Evolutionary conservation across 35 echinoderm and acorn worm genomes (phyloP), one percentile per base, ranked within the genome.

Genomic region (Eucidaris tribuloides): DNA sequence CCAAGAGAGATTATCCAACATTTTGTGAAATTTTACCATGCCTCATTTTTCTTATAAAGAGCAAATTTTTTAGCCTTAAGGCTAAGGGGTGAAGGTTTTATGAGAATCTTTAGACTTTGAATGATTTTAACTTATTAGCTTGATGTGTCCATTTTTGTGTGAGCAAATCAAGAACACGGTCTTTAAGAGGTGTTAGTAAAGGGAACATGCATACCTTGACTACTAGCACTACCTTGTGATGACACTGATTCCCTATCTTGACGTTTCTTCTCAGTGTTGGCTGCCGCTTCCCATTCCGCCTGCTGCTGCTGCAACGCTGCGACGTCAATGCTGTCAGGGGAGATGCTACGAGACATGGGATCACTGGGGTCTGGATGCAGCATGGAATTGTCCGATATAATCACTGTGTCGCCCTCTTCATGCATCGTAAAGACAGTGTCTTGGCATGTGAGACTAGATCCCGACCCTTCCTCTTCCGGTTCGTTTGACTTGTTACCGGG

Each of bases 301-400:
- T 88, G 23, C 42, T 58, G 82, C 24, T 78, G 62, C 27, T 66
- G 84, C n/a, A 72, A 40, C 19, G 79, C 61, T 36, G 92, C 81
- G 7, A 91, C 84, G 71, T 99, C 96, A 20, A 99, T 78, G 84
- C 96, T 93, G 74, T 97, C 96, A 2, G 90, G 86, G 58, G 96
- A 99, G 43, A 99, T 87, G 31, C 91, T 92, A 57, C 82, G 62
- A 82, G 45, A 52, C 52, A 87, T 42, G 86, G 81, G 13, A 82
- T 41, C 29, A 59, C 64, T 45, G 42, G 78, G 48, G 64, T 64
- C 40, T 52, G 45, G 31, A 83, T 64, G 62, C 65, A 74, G 65
- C 83, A 70, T 58, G 70, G 71, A 27, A 85, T 82, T 97, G 46
- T 97, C 93, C 28, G 94, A 92, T 36, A 97, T 88, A 34, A 99